Evolutionary conservation across 2,797 vertebrate species (phyloP).

Genomic region (Bradypodion pumilum): DNA sequence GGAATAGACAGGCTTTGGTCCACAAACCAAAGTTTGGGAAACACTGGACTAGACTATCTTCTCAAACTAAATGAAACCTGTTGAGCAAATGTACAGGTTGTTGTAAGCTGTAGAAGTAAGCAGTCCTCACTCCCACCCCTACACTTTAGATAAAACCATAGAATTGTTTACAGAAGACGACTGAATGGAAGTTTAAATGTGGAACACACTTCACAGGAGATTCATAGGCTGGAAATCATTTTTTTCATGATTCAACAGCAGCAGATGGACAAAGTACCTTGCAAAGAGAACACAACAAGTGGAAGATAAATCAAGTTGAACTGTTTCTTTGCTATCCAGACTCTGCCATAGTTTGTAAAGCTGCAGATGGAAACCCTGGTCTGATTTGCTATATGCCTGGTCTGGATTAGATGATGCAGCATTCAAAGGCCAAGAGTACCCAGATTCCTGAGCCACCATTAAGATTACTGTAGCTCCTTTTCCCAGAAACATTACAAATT

Average conservation of each 20-base stretch:
- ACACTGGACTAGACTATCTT: background rate
- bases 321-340: background rate
- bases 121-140: too few relatives aligned
- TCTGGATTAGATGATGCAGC: background rate
- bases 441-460: background rate
- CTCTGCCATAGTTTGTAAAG: background rate
- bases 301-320: background rate
- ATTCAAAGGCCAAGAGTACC: background rate
- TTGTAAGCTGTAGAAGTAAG: too few relatives aligned
- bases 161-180: too few relatives aligned
- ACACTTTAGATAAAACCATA: too few relatives aligned
- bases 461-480: background rate
- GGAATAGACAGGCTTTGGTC: too few relatives aligned
- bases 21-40: too few relatives aligned
- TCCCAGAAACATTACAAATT: background rate
- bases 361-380: background rate
- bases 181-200: background rate
- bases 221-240: background rate
- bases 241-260: background rate
- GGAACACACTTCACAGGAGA: background rate
- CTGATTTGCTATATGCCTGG: background rate
- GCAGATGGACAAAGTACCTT: background rate
- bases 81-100: background rate
- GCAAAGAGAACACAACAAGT: background rate
- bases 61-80: background rate